Percentiles rank a stretch among this genome's conserved stretches.
Conservation (phyloP, 2,888 invertebrate genomes). For the Sycophila texana region DNA sequence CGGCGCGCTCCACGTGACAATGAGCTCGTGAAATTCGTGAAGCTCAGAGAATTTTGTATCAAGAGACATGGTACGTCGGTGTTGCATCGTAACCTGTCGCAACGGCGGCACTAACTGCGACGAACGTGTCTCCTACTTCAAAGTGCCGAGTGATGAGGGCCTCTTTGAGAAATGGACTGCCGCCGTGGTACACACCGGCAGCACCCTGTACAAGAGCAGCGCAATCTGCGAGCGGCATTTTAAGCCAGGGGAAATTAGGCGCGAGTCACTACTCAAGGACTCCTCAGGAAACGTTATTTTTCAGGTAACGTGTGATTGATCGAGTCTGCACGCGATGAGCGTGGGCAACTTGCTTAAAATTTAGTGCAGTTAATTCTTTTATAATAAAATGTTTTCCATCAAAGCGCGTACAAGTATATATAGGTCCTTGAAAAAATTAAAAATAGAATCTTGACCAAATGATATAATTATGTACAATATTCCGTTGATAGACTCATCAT, state of each 20-base stretch:
- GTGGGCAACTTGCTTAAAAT: too few species aligned
- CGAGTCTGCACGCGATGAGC: too few species aligned
- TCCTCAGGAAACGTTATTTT: slow-evolving; percentile 45
- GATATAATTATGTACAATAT: too few species aligned
- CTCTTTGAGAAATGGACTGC: slow-evolving; percentile 35
- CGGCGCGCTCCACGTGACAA: too few species aligned
- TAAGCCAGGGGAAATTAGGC: slow-evolving; percentile 27
- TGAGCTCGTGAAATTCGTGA: too few species aligned
- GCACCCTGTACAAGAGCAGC: slow-evolving; percentile 14
- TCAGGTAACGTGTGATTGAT: too few species aligned
- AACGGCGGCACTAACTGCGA: slow-evolving; percentile 34
- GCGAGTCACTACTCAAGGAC: slow-evolving; percentile 30
- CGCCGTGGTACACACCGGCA: slow-evolving; percentile 1
- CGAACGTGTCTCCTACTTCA: slow-evolving; percentile 41
- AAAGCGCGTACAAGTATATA: too few species aligned
- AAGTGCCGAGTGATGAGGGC: slow-evolving; percentile 36
- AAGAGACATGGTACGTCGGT: slow-evolving; percentile 37
- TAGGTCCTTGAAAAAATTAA: too few species aligned
- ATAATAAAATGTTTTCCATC: background rate
- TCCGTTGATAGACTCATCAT: too few species aligned
- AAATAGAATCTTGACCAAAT: too few species aligned
- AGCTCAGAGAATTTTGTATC: background rate
- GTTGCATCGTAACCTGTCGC: slow-evolving; percentile 43
- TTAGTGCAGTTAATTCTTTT: too few species aligned
- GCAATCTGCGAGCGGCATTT: slow-evolving; percentile 50